These are phyloP conservation scores for Corvus hawaiiensis DNA, from an alignment of 2,113 vertebrate species.

Conservation along the genomic window DNA sequence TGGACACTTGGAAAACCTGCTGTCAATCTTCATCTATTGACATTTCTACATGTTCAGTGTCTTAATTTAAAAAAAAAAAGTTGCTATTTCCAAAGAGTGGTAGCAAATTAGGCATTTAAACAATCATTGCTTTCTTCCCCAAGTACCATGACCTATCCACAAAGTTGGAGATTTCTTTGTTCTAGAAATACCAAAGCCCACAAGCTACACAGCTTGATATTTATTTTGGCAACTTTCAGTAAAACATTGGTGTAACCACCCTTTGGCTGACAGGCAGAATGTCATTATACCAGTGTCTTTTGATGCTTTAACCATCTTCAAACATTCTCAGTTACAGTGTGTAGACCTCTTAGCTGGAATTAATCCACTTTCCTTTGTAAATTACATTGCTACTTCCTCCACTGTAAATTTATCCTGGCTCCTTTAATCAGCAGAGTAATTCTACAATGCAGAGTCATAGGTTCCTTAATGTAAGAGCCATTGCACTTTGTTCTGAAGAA, in stretches of 20 bases:
- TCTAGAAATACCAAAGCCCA: background rate
- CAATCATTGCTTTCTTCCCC: background rate
- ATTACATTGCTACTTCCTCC: background rate
- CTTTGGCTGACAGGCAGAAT: slow-evolving; percentile 1
- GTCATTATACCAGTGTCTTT: slow-evolving; percentile 28
- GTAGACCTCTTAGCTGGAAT: background rate
- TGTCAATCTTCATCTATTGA: background rate
- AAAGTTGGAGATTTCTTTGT: background rate
- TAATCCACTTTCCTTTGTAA: slow-evolving; percentile 19
- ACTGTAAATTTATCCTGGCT: slow-evolving; percentile 7
- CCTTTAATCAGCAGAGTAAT: background rate
- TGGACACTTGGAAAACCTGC: background rate
- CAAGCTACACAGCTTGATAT: background rate
- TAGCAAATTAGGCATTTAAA: background rate
- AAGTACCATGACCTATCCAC: background rate
- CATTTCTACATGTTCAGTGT: background rate
- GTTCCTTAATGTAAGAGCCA: background rate
- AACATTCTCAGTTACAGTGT: background rate
- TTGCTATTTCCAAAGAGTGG: background rate
- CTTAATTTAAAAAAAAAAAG: background rate
- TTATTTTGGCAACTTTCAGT: slow-evolving; percentile 16
- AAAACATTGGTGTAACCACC: background rate
- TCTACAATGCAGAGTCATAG: background rate
- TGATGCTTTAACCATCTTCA: slow-evolving; percentile 10
- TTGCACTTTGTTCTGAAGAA: background rate